These are phyloP conservation scores for Nyctereutes procyonoides DNA, from an alignment of 2,113 vertebrate genomes.

Conservation along the genomic window DNA sequence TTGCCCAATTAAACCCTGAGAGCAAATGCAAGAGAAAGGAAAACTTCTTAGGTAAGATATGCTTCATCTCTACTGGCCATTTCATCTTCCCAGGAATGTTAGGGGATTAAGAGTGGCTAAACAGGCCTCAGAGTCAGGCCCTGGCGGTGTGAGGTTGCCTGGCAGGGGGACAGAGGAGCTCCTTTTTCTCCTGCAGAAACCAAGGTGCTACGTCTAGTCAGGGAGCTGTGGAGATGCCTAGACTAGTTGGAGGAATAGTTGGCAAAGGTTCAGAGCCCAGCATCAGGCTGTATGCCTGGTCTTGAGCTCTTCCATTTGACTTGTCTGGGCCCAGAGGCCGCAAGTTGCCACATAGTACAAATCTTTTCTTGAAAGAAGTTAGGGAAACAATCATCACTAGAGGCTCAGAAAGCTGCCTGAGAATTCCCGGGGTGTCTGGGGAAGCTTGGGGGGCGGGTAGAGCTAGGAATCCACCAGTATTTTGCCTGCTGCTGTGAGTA, in stretches of 20 bases:
- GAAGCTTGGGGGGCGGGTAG: not conserved
- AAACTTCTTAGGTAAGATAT: not conserved
- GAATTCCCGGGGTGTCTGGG: not conserved
- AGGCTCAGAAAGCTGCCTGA: not conserved
- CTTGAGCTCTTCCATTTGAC: not conserved
- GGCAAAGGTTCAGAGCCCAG: constrained; percentile 30
- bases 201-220: constrained; percentile 61
- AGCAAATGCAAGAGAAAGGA: not conserved
- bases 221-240: constrained; percentile 37
- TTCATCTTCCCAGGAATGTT: not conserved
- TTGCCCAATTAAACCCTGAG: not conserved
- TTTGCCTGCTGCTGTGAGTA: not conserved
- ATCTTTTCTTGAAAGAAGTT: not conserved
- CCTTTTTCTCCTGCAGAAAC: constrained; percentile 39
- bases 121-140: not conserved
- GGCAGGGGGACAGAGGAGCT: not conserved
- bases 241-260: constrained; percentile 46
- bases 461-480: not conserved
- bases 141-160: not conserved
- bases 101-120: not conserved
- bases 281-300: not conserved
- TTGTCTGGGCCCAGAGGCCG: constrained; percentile 44
- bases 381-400: not conserved
- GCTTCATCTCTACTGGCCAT: not conserved
- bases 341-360: not conserved